Base-by-base conservation (phyloP, 1,140 invertebrate genomes). In the Pristionchus pacificus region DNA sequence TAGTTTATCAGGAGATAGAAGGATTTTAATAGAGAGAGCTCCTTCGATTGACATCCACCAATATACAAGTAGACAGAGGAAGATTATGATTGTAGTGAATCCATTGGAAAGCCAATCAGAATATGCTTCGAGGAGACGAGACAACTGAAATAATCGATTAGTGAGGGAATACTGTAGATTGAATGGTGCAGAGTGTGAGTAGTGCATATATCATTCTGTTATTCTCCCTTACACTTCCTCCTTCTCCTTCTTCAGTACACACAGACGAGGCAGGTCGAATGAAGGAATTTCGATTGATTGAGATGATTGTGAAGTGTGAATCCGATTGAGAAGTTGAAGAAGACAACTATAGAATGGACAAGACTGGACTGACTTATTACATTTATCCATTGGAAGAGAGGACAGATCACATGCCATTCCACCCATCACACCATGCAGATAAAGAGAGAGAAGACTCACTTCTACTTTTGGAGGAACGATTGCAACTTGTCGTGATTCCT, bases 1-100 rank as follows among this genome's bases (percentile, higher is more conserved):
- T 24, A 82, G 68, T 64, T 83, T 82, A 65, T 82, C 80, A 14
- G 81, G 79, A 24, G 79, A 72, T 24, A 82, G 49, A 10, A 80
- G 80, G 27, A 82, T 82, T 68, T 70, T 68, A 32, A 77, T 74
- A 49, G 79, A 59, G 27, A 74, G n/a, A 33, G 79, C 78, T 38
- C 80, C 81, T 29, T 78, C 73, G 33, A 76, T 61, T 14, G 80
- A 80, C 30, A 82, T 57, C 2, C 61, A 64, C 79, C 79, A 80
- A 57, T 82, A 82, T 58, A 71, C 63, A 10, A 78, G 49, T 60
- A 82, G 68, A 14, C 76, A 80, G 33, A 82, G 71, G 24, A 78
- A 67, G 25, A 76, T 71, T 19, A 82, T 69, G 29, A 81, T 57
- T 19, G 82, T 78, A 2, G 80, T 81, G 73, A 84, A 82, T 15